These are phyloP conservation scores for Cantharis flavilabris DNA, from an alignment of 2,888 invertebrate genomes.

Conservation along the genomic window DNA sequence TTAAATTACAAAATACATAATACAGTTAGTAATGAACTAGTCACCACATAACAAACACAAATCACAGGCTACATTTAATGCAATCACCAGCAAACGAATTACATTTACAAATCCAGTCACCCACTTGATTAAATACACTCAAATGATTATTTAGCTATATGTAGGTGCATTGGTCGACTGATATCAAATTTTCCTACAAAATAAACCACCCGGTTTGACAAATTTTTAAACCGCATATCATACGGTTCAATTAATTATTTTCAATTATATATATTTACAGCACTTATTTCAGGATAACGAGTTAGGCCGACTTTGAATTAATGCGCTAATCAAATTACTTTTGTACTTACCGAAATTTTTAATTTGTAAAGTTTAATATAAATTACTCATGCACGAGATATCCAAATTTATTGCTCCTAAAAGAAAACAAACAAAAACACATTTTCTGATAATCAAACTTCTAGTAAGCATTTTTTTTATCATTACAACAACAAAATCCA, in stretches of 20 bases:
- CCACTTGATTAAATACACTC: constrained; percentile 35
- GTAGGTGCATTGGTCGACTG: constrained; percentile 31
- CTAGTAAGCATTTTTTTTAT: neutral
- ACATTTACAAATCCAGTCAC: constrained; percentile 37
- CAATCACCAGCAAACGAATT: constrained; percentile 42
- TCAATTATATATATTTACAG: neutral
- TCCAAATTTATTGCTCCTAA: neutral
- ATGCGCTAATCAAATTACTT: neutral
- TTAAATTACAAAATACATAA: constrained; percentile 32
- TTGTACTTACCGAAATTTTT: neutral
- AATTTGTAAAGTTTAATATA: neutral
- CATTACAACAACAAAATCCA: neutral
- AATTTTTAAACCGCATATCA: constrained; percentile 27
- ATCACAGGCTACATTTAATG: constrained; percentile 42
- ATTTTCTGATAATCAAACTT: neutral
- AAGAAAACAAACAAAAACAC: neutral
- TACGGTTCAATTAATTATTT: constrained; percentile 3
- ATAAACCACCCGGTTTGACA: constrained; percentile 39
- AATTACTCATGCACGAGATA: neutral
- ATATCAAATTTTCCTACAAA: constrained; percentile 36
- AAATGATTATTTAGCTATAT: neutral
- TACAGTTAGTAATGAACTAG: constrained; percentile 37
- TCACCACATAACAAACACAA: constrained; percentile 41
- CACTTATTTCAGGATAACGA: neutral
- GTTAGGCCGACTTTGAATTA: neutral